Evolutionary conservation across 2,113 vertebrate species (phyloP).

Genomic region (Macquaria australasica): DNA sequence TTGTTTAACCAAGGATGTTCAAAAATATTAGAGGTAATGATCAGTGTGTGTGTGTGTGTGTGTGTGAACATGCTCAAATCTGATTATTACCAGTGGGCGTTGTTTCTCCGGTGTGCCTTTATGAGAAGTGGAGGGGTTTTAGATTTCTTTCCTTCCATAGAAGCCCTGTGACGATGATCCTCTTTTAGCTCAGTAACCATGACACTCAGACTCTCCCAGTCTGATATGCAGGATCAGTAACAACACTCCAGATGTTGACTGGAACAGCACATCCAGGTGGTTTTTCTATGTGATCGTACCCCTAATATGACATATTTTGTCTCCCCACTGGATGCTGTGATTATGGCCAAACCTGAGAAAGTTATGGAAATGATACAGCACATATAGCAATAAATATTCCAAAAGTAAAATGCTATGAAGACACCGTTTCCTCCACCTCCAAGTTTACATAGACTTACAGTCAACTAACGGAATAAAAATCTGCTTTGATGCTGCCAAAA

Average conservation of each 20-base stretch:
- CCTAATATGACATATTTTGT: constrained; percentile 10
- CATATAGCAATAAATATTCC: not conserved
- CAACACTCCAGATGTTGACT: constrained; percentile 42
- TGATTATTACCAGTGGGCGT: constrained; percentile 59
- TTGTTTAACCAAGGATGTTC: constrained; percentile 86
- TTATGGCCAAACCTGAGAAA: not conserved
- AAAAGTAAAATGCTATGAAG: not conserved
- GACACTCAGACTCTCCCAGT: constrained; percentile 66
- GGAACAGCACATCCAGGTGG: constrained; percentile 45
- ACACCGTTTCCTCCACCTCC: not conserved
- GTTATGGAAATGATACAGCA: not conserved
- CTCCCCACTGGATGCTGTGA: constrained; percentile 8
- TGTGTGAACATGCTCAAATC: constrained; percentile 28
- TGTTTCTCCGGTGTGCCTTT: constrained; percentile 46
- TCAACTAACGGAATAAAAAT: constrained; percentile 1
- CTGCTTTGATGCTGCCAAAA: not conserved
- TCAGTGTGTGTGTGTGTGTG: constrained; percentile 4
- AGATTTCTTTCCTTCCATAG: constrained; percentile 67
- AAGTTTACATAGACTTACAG: not conserved
- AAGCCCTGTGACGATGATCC: constrained; percentile 55
- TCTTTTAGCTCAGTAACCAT: constrained; percentile 80
- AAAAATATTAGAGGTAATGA: constrained; percentile 19
- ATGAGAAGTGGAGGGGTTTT: constrained; percentile 62
- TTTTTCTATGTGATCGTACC: constrained; percentile 10
- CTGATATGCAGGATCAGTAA: constrained; percentile 50